Evolutionary conservation across 2,113 vertebrate species (phyloP).

Genomic region (Odocoileus hemionus): DNA sequence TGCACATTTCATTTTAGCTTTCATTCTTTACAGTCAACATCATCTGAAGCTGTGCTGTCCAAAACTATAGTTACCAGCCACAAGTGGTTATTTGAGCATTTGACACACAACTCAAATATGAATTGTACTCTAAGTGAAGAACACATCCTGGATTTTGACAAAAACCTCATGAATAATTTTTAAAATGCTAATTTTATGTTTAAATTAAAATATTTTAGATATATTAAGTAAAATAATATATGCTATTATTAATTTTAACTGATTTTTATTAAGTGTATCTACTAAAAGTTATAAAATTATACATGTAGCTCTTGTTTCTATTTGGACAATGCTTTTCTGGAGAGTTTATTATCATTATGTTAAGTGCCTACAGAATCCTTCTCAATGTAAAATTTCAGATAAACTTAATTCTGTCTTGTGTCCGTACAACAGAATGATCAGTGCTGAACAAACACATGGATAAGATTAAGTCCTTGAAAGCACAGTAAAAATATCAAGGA

Average conservation of each 20-base stretch:
- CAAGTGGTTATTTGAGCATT: neutral
- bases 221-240: neutral
- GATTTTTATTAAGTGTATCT: neutral
- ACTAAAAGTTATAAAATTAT: neutral
- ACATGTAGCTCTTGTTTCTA: neutral
- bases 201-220: neutral
- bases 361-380: constrained; percentile 17
- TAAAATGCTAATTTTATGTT: constrained; percentile 36
- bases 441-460: constrained; percentile 48
- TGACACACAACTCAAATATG: neutral
- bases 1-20: constrained; percentile 5
- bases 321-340: constrained; percentile 19
- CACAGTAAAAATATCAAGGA: constrained; percentile 50
- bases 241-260: neutral
- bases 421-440: constrained; percentile 43
- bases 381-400: constrained; percentile 31
- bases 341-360: constrained; percentile 6
- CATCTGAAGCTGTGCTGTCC: neutral
- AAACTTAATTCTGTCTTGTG: neutral
- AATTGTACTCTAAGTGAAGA: neutral
- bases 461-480: constrained; percentile 63
- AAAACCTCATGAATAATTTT: neutral
- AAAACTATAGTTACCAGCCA: neutral
- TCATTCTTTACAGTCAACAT: neutral
- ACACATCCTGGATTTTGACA: neutral